Conservation (phyloP, 2,797 vertebrate species). For the Chaetodon trifasciatus region DNA sequence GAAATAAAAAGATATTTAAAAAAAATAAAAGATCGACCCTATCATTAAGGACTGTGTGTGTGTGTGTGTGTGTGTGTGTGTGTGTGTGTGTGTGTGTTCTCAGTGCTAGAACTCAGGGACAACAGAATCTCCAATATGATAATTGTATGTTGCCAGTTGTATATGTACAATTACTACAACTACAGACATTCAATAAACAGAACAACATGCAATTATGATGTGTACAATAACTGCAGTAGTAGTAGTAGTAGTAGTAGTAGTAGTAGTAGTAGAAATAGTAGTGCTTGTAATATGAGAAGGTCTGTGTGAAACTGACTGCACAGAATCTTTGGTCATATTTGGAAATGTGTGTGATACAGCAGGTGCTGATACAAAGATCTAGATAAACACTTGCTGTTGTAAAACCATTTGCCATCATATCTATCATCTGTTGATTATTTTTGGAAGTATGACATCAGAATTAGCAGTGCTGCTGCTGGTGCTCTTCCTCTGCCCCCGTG, state of each 20-base stretch:
- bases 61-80: too few species aligned
- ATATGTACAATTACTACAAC: neutral
- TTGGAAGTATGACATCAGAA: constrained; percentile 63
- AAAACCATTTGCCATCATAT: neutral
- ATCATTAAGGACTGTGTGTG: too few species aligned
- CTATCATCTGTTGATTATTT: constrained; percentile 60
- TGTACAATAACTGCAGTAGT: neutral
- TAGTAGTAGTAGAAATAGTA: too few species aligned
- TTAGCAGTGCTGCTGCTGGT: constrained; percentile 19
- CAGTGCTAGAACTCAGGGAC: neutral
- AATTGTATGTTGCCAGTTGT: neutral
- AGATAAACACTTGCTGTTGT: neutral
- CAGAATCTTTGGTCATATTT: too few species aligned
- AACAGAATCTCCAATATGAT: neutral
- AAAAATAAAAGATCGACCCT: too few species aligned
- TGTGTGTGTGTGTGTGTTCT: neutral
- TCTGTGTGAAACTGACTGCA: neutral
- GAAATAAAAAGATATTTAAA: too few species aligned
- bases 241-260: neutral
- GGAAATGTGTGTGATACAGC: too few species aligned
- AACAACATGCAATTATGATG: neutral
- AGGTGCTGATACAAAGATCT: too few species aligned
- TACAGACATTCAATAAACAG: neutral
- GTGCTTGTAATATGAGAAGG: neutral
- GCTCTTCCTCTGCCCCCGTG: constrained; percentile 35